Base-by-base conservation (phyloP, 1,140 invertebrate species). In the Drosophila nasuta region DNA sequence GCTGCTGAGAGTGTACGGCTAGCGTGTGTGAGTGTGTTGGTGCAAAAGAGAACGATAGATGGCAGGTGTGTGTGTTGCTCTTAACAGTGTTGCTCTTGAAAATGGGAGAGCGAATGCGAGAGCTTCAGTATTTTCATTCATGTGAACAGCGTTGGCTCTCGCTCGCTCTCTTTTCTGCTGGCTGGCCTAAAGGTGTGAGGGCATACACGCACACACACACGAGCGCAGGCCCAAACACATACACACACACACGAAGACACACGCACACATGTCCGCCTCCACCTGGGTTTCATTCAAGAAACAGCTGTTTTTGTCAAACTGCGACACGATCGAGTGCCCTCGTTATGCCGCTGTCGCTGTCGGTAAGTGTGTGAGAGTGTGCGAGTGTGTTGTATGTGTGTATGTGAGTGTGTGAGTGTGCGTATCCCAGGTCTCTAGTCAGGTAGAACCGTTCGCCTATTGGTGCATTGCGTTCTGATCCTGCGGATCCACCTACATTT, bases 241-340 rank as follows among this genome's bases (percentile, higher is more conserved):
- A 38, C 35, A 38, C 35, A 38, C 5, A 28, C 48, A 41, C 60
- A 56, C 51, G 15, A 10, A 49, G 43, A 15, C 35, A 48, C 33
- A 48, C 25, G 5, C 13, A 28, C 20, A 38, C 30, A 52, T 51
- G 51, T 51, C 49, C 65, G 83, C 54, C 82, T 90, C 77, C 85
- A 82, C 85, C 65, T 89, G 85, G 81, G 62, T 74, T 88, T 88
- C 85, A 88, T 88, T 88, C 86, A 88, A 71, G 69, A 89, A 88
- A 88, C 85, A 88, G 85, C 85, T 88, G 85, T 88, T 88, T 75
- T 56, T 67, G 81, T 87, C 81, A 82, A 80, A 85, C 81, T 77
- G 81, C 81, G 81, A 85, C 81, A 85, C 81, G 83, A 87, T 87
- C 83, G 83, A 88, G 83, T 87, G 83, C 73, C 83, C 83, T 87